Evolutionary conservation across 2,888 invertebrate genomes (phyloP).

Genomic region (Eristalis intricaria): DNA sequence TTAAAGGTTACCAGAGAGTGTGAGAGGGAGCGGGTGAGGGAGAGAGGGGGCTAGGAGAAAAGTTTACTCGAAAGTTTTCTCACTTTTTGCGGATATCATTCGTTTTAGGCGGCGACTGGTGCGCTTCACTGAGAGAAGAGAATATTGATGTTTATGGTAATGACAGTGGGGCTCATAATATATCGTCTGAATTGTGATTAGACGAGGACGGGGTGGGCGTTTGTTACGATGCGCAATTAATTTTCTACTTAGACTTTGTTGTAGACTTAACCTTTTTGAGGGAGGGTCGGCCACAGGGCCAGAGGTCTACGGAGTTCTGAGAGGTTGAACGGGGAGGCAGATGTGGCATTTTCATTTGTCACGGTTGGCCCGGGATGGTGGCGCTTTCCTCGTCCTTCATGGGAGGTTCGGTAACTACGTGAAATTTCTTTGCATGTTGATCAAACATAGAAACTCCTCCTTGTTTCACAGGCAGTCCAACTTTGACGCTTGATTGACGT

Average conservation of each 20-base stretch:
- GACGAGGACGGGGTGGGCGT: not conserved
- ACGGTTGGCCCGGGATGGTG: too few relatives aligned
- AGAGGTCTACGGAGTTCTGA: not conserved
- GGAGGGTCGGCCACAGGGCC: not conserved
- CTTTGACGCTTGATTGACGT: too few relatives aligned
- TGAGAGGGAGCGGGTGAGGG: too few relatives aligned
- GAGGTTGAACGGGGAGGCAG: not conserved
- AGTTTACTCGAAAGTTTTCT: not conserved
- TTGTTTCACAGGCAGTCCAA: too few relatives aligned
- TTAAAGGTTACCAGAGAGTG: not conserved
- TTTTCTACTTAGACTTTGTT: not conserved
- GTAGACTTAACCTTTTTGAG: not conserved
- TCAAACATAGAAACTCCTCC: too few relatives aligned
- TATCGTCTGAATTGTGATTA: constrained; percentile 4
- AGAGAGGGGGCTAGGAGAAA: not conserved
- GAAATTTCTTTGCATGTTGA: too few relatives aligned
- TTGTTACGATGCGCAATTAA: not conserved
- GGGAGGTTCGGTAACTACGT: too few relatives aligned
- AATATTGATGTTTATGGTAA: constrained; percentile 21
- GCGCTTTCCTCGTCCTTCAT: too few relatives aligned
- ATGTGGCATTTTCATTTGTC: not conserved
- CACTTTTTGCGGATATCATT: constrained; percentile 9
- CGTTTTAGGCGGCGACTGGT: not conserved
- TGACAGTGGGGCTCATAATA: constrained; percentile 28
- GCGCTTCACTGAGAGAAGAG: not conserved